Conservation (phyloP, 2,797 vertebrate genomes). For the Chelon labrosus region DNA sequence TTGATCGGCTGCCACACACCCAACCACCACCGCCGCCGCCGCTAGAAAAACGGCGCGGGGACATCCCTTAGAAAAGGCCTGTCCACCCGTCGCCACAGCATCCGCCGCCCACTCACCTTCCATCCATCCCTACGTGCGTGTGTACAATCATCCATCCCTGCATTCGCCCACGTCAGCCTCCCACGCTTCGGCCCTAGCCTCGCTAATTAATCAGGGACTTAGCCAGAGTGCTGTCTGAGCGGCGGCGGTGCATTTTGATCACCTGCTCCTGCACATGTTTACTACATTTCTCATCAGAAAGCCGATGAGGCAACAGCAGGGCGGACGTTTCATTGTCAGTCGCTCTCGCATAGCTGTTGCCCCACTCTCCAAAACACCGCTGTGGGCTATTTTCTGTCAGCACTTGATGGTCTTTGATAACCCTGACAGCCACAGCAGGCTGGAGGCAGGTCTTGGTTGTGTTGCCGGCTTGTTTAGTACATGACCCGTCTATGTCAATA, state of each 20-base stretch:
- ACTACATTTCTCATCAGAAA: conserved; percentile 52
- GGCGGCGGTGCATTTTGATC: conserved; percentile 60
- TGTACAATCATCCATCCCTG: conserved; percentile 43
- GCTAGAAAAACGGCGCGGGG: conserved; percentile 9
- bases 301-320: conserved; percentile 56
- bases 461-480: conserved; percentile 28
- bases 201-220: conserved; percentile 70
- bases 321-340: conserved; percentile 60
- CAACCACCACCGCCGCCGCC: background rate
- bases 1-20: conserved; percentile 56
- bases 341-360: conserved; percentile 18
- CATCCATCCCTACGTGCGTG: conserved; percentile 34
- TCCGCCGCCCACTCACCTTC: conserved; percentile 24
- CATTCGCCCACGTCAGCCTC: conserved; percentile 57
- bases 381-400: conserved; percentile 53
- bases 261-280: conserved; percentile 56
- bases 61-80: conserved; percentile 46
- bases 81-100: conserved; percentile 9
- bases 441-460: conserved; percentile 32
- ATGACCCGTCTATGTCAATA: conserved; percentile 54
- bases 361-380: conserved; percentile 41
- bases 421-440: conserved; percentile 34
- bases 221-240: conserved; percentile 53
- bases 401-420: conserved; percentile 58
- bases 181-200: conserved; percentile 54